Base-by-base conservation (phyloP, 2,888 invertebrate genomes). In the Melanostoma scalare region DNA sequence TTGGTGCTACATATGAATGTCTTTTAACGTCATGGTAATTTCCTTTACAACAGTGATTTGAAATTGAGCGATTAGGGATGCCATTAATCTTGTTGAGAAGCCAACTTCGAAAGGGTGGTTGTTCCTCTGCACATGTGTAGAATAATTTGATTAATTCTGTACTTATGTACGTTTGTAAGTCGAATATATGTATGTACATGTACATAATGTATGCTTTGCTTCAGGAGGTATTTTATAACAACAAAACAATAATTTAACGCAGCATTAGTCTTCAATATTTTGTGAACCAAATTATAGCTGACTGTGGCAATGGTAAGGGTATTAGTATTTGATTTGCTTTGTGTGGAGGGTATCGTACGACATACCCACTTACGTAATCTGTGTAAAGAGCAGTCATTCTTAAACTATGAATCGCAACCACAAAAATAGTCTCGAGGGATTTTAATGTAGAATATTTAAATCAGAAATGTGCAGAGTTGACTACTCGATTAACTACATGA, bases 41-140 rank as follows among this genome's bases (percentile, higher is more conserved):
- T 65, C 58, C 38, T 65, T 40, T 5, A 36, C 36, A 65, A 65
- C 63, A 67, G 55, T 42, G 30, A 56, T 56, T 56, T 61, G 61
- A 55, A 53, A 68, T 68, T 63, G 68, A 63, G 8, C 42, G 61
- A 48, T 63, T 50, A 46, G 10, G 31, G 44, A n/a, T 63, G 63
- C 52, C 33, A 68, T 60, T 68, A 69, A 76, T 75, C 44, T 10
- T 53, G 10, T 6, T 20, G 20, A 20, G 20, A 20, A 20, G 20
- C 20, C 20, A 20, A 20, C 20, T 20, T 20, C 20, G 20, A 20
- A 20, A 20, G 20, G 20, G 20, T 20, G 20, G 20, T 2, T 55
- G 55, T 20, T 55, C 6, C 36, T 8, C 30, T 9, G 8, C 3
- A 36, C n/a, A 9, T 3, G 42, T 42, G 42, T 20, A 20, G 20